Evolutionary conservation across 2,888 invertebrate species (phyloP), one percentile per base, ranked within the genome.

Genomic region (Microctonus hyperodae): DNA sequence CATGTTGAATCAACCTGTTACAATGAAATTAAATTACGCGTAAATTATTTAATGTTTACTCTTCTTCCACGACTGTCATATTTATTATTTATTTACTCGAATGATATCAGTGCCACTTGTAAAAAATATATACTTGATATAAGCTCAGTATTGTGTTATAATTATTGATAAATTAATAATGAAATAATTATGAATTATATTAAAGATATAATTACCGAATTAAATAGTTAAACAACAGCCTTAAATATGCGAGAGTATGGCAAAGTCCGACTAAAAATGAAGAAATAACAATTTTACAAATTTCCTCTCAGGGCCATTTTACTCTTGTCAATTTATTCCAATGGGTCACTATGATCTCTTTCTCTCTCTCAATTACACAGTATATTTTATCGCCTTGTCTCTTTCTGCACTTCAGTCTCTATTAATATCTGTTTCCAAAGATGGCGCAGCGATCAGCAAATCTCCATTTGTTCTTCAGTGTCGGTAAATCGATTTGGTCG

Each of bases 1-100:
- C 85, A 86, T 86, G 72, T 76, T 80, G 69, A 58, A 37, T 65
- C 68, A 68, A 66, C 64, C 71, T 72, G 9, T 66, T 44, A 65
- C 20, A 44, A 66, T 35, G 63, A 53, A 63, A 65, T 33, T 33
- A 22, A 31, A 31, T 5, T 31, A 1, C 2, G 1, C 3, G 1
- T 31, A 16, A 55, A 50, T 50, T 6, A 50, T 5, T 28, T 16
- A 10, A 9, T 9, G 35, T 10, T 9, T 20, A n/a, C 16, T 16
- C 16, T 16, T 44, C 6, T n/a, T 16, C 44, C 1, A 16, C 9
- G 16, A n/a, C 9, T 44, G 44, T 44, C 44, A 44, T 7, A 44
- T 44, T 44, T 6, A 44, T 44, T 7, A 44, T 44, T 44, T 6
- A 44, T 44, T 44, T 20, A 44, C 6, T 6, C 16, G 44, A 16